Evolutionary conservation across 35 echinoderm and acorn worm species (phyloP), one percentile per base, ranked within the genome.

Genomic region (Hemicentrotus pulcherrimus): DNA sequence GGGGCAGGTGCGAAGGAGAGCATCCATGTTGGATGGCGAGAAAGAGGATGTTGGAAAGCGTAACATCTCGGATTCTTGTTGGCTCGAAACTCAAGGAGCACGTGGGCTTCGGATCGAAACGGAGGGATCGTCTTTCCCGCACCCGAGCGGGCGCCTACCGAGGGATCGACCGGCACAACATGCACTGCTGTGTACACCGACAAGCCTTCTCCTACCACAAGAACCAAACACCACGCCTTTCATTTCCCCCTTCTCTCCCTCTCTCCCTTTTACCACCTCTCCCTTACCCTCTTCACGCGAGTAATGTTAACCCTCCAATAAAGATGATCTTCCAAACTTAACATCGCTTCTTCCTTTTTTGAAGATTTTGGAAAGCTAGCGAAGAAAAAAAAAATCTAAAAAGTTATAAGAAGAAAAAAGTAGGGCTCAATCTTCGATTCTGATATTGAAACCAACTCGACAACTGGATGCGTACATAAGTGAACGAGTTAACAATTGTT

Each of bases 401-500:
- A 90, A 33, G 88, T 45, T 45, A 33, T 2, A 90, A 19, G 46
- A 15, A 32, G 46, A 35, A 88, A 90, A 90, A 90, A 33, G 12
- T 90, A 45, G 88, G 32, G 46, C 33, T 32, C 32, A 45, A 41
- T 90, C 88, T 90, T 90, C 88, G 88, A 90, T 90, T 90, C 88
- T 47, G 88, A 45, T 90, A 90, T 90, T 90, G 88, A 90, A 47
- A 90, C 88, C 88, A 90, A 90, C 46, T 33, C 88, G 88, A 90
- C 88, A 90, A 90, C 31, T 90, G 88, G 88, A 90, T 90, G 88
- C 88, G 88, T 90, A 33, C 88, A 90, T 90, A 90, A 90, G 88
- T 90, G 88, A 90, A 90, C 88, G 31, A 90, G 88, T 90, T 90
- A 90, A 90, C 88, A 90, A 90, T 90, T 90, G 88, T 90, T 90